A percentile compares a stretch with the other conserved stretches of the same genome.
These are phyloP conservation scores for Drosophila watanabei DNA, from an alignment of 1,140 invertebrate genomes.

Conservation along the genomic window DNA sequence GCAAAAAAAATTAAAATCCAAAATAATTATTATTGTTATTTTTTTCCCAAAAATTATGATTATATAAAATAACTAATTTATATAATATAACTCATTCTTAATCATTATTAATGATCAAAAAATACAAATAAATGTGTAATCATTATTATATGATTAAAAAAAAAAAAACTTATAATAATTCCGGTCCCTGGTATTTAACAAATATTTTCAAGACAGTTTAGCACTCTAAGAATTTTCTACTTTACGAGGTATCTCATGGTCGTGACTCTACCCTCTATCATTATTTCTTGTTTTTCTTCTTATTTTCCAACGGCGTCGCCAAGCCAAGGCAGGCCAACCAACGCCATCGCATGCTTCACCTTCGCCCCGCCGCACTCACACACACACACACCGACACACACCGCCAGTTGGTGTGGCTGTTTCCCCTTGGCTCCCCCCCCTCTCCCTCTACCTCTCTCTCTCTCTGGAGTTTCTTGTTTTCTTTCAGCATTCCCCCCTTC, in stretches of 20 bases:
- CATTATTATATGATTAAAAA: too few relatives aligned
- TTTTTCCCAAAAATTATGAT: too few relatives aligned
- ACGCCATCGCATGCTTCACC: constrained; percentile 80
- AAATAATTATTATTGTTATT: too few relatives aligned
- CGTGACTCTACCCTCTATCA: not conserved
- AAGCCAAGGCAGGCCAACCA: constrained; percentile 55
- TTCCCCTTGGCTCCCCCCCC: constrained; percentile 2
- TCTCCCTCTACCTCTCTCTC: constrained; percentile 3
- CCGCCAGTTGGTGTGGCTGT: constrained; percentile 65
- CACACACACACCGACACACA: constrained; percentile 25
- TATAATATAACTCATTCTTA: too few relatives aligned
- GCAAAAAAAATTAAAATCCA: too few relatives aligned
- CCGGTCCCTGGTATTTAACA: too few relatives aligned
- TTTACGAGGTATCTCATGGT: not conserved
- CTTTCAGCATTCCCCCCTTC: constrained; percentile 56
- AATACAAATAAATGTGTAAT: too few relatives aligned
- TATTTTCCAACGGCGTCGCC: constrained; percentile 51
- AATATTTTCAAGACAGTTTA: too few relatives aligned
- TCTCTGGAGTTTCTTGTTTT: constrained; percentile 76
- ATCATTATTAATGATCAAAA: too few relatives aligned
- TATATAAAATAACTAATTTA: too few relatives aligned
- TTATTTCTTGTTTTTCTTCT: constrained; percentile 41
- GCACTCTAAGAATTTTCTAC: too few relatives aligned
- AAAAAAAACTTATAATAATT: too few relatives aligned
- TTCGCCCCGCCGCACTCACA: constrained; percentile 73